These are phyloP conservation scores for Stigmatopora nigra DNA, from an alignment of 2,113 vertebrate genomes.

Conservation along the genomic window DNA sequence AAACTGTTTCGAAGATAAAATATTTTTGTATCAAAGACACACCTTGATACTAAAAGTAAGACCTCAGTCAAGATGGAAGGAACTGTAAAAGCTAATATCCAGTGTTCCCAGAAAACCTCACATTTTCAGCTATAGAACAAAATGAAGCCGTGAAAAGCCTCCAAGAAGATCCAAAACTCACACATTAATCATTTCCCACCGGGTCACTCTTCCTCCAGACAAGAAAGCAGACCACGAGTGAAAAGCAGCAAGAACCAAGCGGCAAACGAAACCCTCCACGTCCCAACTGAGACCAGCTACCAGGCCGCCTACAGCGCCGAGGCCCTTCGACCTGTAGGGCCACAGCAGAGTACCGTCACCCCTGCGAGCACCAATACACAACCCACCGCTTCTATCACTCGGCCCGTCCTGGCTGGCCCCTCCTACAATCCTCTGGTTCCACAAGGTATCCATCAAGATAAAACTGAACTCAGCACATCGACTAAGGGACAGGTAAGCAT, in stretches of 20 bases:
- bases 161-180: not conserved
- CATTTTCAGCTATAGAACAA: not conserved
- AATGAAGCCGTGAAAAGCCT: not conserved
- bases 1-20: too few relatives aligned
- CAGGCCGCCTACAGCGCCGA: constrained; percentile 76
- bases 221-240: constrained; percentile 84
- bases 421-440: constrained; percentile 29
- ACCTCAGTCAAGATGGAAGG: not conserved
- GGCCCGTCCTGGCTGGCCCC: constrained; percentile 13
- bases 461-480: constrained; percentile 23
- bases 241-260: constrained; percentile 75
- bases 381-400: constrained; percentile 19
- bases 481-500: constrained; percentile 57
- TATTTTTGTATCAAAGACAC: too few relatives aligned
- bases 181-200: not conserved
- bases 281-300: constrained; percentile 77
- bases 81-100: not conserved
- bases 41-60: too few relatives aligned
- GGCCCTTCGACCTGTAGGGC: constrained; percentile 42
- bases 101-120: not conserved
- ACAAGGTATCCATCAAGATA: constrained; percentile 41
- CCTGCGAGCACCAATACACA: constrained; percentile 31
- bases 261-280: constrained; percentile 53
- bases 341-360: constrained; percentile 37
- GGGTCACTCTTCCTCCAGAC: constrained; percentile 59